A percentile compares a stretch with the other conserved stretches of the same genome.
Evolutionary conservation across 2,888 invertebrate genomes (phyloP).

Genomic region (Zygothrica quintamaculata): DNA sequence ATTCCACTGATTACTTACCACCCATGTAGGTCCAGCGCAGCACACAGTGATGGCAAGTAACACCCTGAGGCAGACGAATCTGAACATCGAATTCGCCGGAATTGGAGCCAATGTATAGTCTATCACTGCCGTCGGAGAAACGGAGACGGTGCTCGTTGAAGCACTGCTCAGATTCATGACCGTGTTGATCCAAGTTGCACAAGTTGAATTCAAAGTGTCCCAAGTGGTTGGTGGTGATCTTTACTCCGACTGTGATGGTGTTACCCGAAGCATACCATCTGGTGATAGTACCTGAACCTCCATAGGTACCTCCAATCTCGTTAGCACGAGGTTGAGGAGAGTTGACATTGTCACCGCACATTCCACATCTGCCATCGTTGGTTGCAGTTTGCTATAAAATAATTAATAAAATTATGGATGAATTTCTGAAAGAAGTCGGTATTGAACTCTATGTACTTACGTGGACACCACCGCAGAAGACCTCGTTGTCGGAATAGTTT

Average conservation of each 20-base stretch:
- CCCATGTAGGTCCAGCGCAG: slow-evolving; percentile 86
- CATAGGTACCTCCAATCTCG: slow-evolving; percentile 86
- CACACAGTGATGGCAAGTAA: slow-evolving; percentile 86
- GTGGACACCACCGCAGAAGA: slow-evolving; percentile 86
- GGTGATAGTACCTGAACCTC: slow-evolving; percentile 85
- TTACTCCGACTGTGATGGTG: slow-evolving; percentile 75
- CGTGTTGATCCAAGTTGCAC: slow-evolving; percentile 85
- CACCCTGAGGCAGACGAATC: slow-evolving; percentile 83
- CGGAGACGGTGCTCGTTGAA: slow-evolving; percentile 84
- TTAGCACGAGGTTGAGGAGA: slow-evolving; percentile 85
- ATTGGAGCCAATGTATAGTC: slow-evolving; percentile 59
- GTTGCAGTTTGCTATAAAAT: slow-evolving; percentile 80
- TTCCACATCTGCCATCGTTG: slow-evolving; percentile 85
- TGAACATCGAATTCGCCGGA: slow-evolving; percentile 75
- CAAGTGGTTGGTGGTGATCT: slow-evolving; percentile 85
- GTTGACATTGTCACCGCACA: slow-evolving; percentile 86
- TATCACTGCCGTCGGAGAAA: slow-evolving; percentile 78
- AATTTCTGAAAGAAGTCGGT: neutral
- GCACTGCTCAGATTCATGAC: slow-evolving; percentile 86
- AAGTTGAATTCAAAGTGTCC: slow-evolving; percentile 86
- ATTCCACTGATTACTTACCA: too few species aligned
- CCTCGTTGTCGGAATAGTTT: slow-evolving; percentile 86
- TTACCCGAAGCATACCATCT: slow-evolving; percentile 76
- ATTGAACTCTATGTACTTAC: slow-evolving; percentile 59
- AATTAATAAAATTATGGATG: too few species aligned